Evolutionary conservation across 2,797 vertebrate genomes (phyloP).

Genomic region (Chanos chanos): DNA sequence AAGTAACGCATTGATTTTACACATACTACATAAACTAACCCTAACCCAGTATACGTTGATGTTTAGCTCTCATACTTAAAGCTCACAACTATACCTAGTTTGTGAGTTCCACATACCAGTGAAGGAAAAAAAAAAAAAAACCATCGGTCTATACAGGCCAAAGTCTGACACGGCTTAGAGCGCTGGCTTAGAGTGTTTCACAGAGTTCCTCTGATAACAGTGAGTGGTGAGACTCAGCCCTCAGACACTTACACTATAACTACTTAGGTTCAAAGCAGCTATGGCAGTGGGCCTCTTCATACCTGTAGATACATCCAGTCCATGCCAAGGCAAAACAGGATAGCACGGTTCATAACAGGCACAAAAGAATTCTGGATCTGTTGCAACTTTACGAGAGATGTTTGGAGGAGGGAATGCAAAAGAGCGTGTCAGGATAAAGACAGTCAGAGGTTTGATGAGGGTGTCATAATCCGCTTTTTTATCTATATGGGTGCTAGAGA

Average conservation of each 20-base stretch:
- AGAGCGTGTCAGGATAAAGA: slow-evolving; percentile 43
- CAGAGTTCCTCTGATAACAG: slow-evolving; percentile 18
- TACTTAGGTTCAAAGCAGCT: slow-evolving; percentile 30
- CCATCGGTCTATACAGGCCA: slow-evolving; percentile 3
- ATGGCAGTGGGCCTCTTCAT: slow-evolving; percentile 14
- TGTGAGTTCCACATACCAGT: no score
- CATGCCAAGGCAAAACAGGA: slow-evolving; percentile 8
- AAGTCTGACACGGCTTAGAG: no score
- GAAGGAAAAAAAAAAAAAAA: not conserved
- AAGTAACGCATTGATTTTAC: slow-evolving; percentile 1
- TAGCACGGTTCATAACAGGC: slow-evolving; percentile 19
- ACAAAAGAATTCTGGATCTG: slow-evolving; percentile 45
- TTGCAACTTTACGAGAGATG: slow-evolving; percentile 43
- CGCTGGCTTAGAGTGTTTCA: no score
- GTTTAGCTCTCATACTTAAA: no score
- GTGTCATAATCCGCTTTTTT: slow-evolving; percentile 37
- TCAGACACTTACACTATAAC: slow-evolving; percentile 30
- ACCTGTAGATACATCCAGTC: slow-evolving; percentile 3
- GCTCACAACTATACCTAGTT: no score
- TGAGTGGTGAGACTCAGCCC: slow-evolving; percentile 18
- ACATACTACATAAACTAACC: not conserved
- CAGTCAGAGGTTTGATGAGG: slow-evolving; percentile 38
- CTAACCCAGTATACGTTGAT: slow-evolving; percentile 8
- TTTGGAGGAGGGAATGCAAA: slow-evolving; percentile 46
- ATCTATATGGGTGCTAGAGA: slow-evolving; percentile 33